Conservation (phyloP, 2,797 vertebrate genomes). For the Myotis vivesi region DNA sequence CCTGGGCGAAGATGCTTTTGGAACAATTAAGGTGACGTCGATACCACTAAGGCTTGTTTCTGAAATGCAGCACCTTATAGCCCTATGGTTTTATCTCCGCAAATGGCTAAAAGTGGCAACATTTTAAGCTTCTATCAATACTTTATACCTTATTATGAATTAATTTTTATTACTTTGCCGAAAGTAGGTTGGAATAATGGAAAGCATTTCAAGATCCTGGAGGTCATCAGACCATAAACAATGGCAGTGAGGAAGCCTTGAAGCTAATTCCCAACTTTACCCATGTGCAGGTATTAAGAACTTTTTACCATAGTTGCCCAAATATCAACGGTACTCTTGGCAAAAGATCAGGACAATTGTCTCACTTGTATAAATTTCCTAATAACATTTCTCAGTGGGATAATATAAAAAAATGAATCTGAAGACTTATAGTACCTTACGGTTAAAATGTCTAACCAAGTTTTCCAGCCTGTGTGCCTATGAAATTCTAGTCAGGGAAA, state of each 20-base stretch:
- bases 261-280: neutral
- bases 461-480: neutral
- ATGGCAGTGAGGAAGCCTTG: neutral
- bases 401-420: slow-evolving; percentile 36
- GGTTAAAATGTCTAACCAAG: slow-evolving; percentile 11
- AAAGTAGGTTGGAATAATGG: neutral
- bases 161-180: neutral
- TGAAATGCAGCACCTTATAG: neutral
- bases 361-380: neutral
- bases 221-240: neutral
- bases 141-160: neutral
- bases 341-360: neutral
- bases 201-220: neutral
- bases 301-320: neutral
- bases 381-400: neutral
- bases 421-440: neutral
- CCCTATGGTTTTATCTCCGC: neutral
- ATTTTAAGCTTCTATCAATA: neutral
- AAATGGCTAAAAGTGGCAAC: neutral
- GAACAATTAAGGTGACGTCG: neutral
- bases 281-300: neutral
- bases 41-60: neutral
- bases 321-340: neutral
- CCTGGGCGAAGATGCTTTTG: neutral
- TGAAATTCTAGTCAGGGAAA: slow-evolving; percentile 25